phyloP scores from a whole-genome alignment of 2,888 invertebrate genomes.

The Pecten maximus region DNA sequence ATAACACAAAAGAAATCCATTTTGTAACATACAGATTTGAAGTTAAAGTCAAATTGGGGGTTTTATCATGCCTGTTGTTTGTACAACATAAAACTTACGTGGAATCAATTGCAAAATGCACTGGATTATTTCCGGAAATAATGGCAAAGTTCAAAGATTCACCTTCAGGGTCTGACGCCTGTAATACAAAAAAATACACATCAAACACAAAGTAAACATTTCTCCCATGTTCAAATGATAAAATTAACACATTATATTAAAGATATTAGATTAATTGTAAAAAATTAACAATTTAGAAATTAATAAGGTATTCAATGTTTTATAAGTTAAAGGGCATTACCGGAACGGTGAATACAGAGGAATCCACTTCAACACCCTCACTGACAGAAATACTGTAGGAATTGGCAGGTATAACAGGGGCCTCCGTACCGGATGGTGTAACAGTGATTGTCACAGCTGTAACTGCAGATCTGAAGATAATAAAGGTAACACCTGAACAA shows the following conservation, averaged over 20 bases:
- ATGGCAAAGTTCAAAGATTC: slow-evolving; percentile 59
- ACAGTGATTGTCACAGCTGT: slow-evolving; percentile 66
- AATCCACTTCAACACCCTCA: slow-evolving; percentile 63
- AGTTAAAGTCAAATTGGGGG: too few species aligned
- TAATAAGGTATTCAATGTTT: too few species aligned
- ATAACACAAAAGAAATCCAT: too few species aligned
- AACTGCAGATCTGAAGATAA: slow-evolving; percentile 59
- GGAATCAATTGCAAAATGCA: not conserved
- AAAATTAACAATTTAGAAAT: not conserved
- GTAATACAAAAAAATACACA: not conserved
- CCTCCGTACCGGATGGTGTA: slow-evolving; percentile 60
- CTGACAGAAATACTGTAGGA: slow-evolving; percentile 63
- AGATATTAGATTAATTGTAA: not conserved
- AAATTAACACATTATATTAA: not conserved
- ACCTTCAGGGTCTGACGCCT: slow-evolving; percentile 69
- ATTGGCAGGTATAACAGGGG: slow-evolving; percentile 65
- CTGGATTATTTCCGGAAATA: slow-evolving; percentile 57
- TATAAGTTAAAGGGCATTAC: slow-evolving; percentile 52
- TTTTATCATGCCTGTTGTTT: not conserved
- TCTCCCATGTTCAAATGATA: not conserved
- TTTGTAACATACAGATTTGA: too few species aligned
- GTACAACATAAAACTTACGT: not conserved
- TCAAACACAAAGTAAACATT: not conserved
- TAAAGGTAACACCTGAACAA: too few species aligned
- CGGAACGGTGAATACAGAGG: slow-evolving; percentile 61